Conservation (phyloP, 2,113 vertebrate species). For the Eidolon helvum region DNA sequence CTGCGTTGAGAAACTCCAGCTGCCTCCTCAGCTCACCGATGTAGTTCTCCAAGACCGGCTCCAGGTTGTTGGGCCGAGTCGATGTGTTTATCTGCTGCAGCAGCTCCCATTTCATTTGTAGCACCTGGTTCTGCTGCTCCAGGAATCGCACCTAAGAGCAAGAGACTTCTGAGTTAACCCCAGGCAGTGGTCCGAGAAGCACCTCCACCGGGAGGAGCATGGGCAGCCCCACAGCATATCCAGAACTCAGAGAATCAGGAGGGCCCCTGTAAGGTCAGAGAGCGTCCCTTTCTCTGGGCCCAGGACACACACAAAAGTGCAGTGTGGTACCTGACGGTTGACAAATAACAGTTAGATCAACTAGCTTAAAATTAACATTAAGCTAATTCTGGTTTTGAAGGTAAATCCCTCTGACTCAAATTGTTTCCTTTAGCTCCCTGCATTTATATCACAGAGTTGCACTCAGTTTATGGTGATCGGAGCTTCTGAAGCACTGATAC, state of each 20-base stretch:
- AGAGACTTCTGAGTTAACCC: neutral
- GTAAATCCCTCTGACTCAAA: no score
- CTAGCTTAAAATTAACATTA: neutral
- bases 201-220: neutral
- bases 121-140: conserved; percentile 79
- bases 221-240: neutral
- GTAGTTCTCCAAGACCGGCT: conserved; percentile 86
- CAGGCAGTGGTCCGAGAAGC: neutral
- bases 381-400: neutral
- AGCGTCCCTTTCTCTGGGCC: neutral
- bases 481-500: neutral
- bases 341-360: neutral
- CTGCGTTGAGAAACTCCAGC: conserved; percentile 83
- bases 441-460: neutral
- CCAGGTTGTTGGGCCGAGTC: conserved; percentile 76
- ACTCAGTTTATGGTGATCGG: neutral
- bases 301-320: neutral
- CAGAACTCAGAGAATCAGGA: neutral
- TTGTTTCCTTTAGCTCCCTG: neutral
- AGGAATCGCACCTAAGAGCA: conserved; percentile 71
- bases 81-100: conserved; percentile 68
- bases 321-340: neutral
- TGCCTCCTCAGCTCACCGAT: conserved; percentile 85
- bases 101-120: conserved; percentile 75
- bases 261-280: neutral